These are phyloP conservation scores for Hipparchia semele DNA, from an alignment of 2,888 invertebrate genomes.

Conservation along the genomic window DNA sequence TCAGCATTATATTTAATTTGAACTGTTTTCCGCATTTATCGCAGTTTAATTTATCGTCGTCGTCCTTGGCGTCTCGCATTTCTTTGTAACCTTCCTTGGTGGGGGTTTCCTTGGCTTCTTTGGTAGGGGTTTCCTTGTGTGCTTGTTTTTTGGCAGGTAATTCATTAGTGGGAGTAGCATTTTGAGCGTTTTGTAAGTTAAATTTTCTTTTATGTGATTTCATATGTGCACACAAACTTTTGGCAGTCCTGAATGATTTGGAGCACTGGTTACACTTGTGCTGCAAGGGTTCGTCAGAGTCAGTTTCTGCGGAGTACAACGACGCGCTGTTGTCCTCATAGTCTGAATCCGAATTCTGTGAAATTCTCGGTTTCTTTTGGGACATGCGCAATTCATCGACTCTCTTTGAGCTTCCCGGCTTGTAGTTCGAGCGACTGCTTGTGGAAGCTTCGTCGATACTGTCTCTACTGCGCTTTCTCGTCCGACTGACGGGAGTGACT, in stretches of 20 bases:
- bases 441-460: slow-evolving; percentile 62
- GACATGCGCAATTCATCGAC: slow-evolving; percentile 63
- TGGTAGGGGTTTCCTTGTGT: not conserved
- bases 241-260: slow-evolving; percentile 54
- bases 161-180: not conserved
- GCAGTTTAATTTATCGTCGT: slow-evolving; percentile 64
- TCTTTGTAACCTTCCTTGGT: slow-evolving; percentile 17
- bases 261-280: slow-evolving; percentile 62
- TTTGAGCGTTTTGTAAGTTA: not conserved
- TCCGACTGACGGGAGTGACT: slow-evolving; percentile 52
- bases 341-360: slow-evolving; percentile 62
- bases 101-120: not conserved
- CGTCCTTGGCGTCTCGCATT: slow-evolving; percentile 52
- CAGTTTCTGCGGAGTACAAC: slow-evolving; percentile 63
- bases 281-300: slow-evolving; percentile 67
- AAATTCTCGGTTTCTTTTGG: slow-evolving; percentile 57
- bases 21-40: slow-evolving; percentile 70
- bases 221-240: slow-evolving; percentile 54
- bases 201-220: slow-evolving; percentile 50
- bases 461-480: slow-evolving; percentile 67
- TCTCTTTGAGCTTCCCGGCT: slow-evolving; percentile 60
- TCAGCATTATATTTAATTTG: slow-evolving; percentile 78
- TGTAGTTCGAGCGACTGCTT: slow-evolving; percentile 61
- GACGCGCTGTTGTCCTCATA: slow-evolving; percentile 65
- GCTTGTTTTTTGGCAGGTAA: not conserved